These are phyloP conservation scores for Rhyacophila evoluta DNA, from an alignment of 2,888 invertebrate genomes.

Conservation along the genomic window DNA sequence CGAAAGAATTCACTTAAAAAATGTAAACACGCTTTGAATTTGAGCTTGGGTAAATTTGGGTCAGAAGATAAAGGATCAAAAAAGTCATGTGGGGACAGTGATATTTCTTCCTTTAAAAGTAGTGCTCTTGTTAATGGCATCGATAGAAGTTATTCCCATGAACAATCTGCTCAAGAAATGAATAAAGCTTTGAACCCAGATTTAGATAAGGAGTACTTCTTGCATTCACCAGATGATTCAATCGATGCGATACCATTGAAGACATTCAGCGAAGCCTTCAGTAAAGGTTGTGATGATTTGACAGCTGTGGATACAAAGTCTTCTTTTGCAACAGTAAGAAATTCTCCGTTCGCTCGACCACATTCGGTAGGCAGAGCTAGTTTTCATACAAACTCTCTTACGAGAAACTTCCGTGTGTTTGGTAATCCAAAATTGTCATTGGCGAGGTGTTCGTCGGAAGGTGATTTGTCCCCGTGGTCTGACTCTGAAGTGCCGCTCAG, in stretches of 20 bases:
- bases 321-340: conserved; percentile 66
- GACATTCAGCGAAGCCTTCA: conserved; percentile 59
- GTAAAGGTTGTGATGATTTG: conserved; percentile 56
- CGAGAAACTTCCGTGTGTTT: conserved; percentile 58
- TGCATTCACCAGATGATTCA: conserved; percentile 57
- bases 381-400: conserved; percentile 65
- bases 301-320: conserved; percentile 58
- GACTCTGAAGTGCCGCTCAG: conserved; percentile 52
- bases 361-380: conserved; percentile 57
- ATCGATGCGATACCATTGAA: conserved; percentile 65
- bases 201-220: conserved; percentile 48
- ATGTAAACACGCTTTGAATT: conserved; percentile 53
- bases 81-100: conserved; percentile 30
- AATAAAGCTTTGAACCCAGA: conserved; percentile 35
- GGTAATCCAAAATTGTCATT: conserved; percentile 61
- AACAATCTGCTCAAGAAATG: conserved; percentile 55
- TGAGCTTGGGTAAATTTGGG: conserved; percentile 47
- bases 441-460: conserved; percentile 79
- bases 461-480: conserved; percentile 69
- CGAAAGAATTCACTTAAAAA: conserved; percentile 52
- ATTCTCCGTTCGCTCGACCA: conserved; percentile 63
- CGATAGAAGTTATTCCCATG: conserved; percentile 44
- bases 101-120: conserved; percentile 47
- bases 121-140: conserved; percentile 51
- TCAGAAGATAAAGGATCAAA: conserved; percentile 48